Base-by-base conservation (phyloP, 2,888 invertebrate genomes). In the Melipona beecheii region DNA sequence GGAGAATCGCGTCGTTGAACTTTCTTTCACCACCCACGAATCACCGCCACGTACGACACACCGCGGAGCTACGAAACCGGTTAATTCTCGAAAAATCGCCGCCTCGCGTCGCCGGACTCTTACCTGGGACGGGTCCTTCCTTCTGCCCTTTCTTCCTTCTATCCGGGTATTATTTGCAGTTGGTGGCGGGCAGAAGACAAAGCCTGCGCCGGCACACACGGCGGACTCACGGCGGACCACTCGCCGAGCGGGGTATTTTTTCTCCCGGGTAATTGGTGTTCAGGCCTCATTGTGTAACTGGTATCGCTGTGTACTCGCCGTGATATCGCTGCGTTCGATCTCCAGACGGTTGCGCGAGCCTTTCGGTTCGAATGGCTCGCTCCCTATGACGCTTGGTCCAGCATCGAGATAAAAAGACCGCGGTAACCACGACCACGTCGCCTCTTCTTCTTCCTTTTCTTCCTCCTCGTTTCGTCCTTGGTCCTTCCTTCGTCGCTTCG, bases 271-370 rank as follows among this genome's bases (percentile, higher is more conserved):
- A 92, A 92, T 92, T 92, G 92, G 92, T 92, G 91, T 90, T 92
- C 89, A 87, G 85, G 81, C 74, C 86, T 91, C 92, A 93, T 92
- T 92, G 93, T 93, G 92, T 91, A 92, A 92, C 91, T 89, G 90
- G 91, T 89, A 91, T 88, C 90, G 90, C 82, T 86, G 86, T 90
- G 90, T 91, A 90, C 90, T 90, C 90, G 85, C 84, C 78, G 72
- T 78, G 75, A 73, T 93, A 93, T 93, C 93, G 89, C 75, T 70
- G 87, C 85, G 84, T 86, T 82, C 89, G 89, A 93, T 93, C 93
- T 91, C 87, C 89, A 90, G 91, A 92, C 91, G 86, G 83, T 87
- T 89, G 85, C 87, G 84, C 88, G 84, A 89, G 89, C 80, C 85
- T 83, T 85, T 77, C 31, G 78, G 73, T 68, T 72, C 60, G 52